Base-by-base conservation (phyloP, 2,113 vertebrate species). In the Nothobranchius furzeri region DNA sequence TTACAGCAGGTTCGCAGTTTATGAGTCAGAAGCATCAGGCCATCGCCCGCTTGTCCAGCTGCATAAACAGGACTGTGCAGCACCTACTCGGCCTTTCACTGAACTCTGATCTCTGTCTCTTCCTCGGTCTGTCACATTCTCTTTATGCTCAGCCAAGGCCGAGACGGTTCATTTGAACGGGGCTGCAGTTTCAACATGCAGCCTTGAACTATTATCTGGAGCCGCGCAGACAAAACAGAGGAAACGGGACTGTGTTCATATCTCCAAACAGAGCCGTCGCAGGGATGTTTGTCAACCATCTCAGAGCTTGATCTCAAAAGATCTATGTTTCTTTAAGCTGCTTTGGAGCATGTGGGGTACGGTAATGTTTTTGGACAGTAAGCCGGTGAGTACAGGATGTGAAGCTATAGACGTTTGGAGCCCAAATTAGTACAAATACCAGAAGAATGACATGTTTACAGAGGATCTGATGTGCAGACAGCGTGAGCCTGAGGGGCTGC, bases 191-290 rank as follows among this genome's bases (percentile, higher is more conserved):
- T 70, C 52, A 52, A 54, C 15, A 1, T 1, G 7, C 6, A 14
- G 66, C 83, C 78, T 81, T 84, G 78, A 85, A 35, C 78, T 49
- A 11, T 81, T 71, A 68, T 60, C 40, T 42, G 37, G 45, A 76
- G 60, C 50, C 24, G 3, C 0, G 69, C 43, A 84, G 77, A 82
- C 79, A 60, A 37, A 81, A 79, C 69, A 80, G 56, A 81, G 52
- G 49, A 46, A 60, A 17, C 64, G 0, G 17, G 36, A 36, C 15
- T 0, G 55, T 36, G 1, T 49, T 30, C 57, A 24, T 37, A 24
- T 49, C 35, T 43, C 37, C 17, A 9, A 47, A 47, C 14, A 4
- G 71, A 60, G 37, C 60, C 17, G 36, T 36, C 25, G 43, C 47
- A 10, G 54, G 5, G 40, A n/a, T 7, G 15, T 64, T n/a, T 13